Base-by-base conservation (phyloP, 2,888 invertebrate genomes). In the Saturnia pavonia region DNA sequence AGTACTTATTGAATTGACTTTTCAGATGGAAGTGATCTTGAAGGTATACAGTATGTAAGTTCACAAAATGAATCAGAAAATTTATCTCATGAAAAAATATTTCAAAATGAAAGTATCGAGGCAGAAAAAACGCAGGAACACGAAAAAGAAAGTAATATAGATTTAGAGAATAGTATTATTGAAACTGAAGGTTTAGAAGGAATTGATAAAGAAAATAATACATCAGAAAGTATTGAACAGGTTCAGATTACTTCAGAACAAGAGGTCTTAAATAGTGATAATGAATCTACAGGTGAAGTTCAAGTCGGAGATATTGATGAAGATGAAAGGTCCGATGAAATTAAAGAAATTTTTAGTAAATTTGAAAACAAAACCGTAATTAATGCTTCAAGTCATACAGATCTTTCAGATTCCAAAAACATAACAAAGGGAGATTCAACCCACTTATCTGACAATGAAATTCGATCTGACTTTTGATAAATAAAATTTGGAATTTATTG, bases 381-480 rank as follows among this genome's bases (percentile, higher is more conserved):
- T 27, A 60, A 11, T 11, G n/a, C 60, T 27, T 27, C 60, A 27
- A 12, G 14, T 60, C 9, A 27, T 1, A 27, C 60, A 19, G 51
- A 9, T n/a, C 3, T n/a, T 60, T 12, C 27, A 25, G 27, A 60
- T 60, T 60, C 19, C 3, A 27, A 60, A 0, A 60, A 60, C 12
- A 27, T 1, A 25, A 27, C 27, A 7, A 11, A 12, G 7, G 63
- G 40, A 63, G 19, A 34, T 57, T 57, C 25, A 63, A 19, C 34
- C 16, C 63, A 63, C 34, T 63, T 63, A 19, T 63, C 34, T 63
- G 63, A 63, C 8, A 63, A 63, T 34, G 63, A 63, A 40, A 19
- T 63, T 63, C 12, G 16, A 63, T 63, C 40, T 63, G 40, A 63
- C n/a, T 40, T 27, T 40, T 63, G 4, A 22, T 1, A 34, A 57